These are phyloP conservation scores for Zophobas atratus DNA, from an alignment of 1,140 invertebrate genomes.

Conservation along the genomic window DNA sequence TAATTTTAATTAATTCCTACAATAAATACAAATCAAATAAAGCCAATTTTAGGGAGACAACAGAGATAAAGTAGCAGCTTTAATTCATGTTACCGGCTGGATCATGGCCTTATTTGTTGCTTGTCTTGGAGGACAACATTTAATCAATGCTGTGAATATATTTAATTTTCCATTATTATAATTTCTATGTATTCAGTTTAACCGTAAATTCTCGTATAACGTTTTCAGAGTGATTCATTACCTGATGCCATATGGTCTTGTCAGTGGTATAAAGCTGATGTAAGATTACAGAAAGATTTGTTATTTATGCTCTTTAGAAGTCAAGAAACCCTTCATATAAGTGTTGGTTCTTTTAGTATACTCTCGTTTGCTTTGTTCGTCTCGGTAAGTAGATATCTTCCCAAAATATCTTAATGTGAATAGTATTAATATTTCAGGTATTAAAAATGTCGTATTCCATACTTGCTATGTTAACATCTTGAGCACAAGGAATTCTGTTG, in stretches of 20 bases:
- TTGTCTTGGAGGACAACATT: slow-evolving; percentile 26
- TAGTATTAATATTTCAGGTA: slow-evolving; percentile 3
- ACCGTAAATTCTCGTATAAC: background rate
- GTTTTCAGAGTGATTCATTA: background rate
- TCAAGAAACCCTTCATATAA: slow-evolving; percentile 1
- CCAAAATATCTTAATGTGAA: background rate
- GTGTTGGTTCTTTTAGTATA: slow-evolving; percentile 19
- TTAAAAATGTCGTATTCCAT: slow-evolving; percentile 27
- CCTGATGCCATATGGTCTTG: slow-evolving; percentile 11
- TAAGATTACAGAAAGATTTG: slow-evolving; percentile 8
- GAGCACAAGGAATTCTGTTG: background rate
- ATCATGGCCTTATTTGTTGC: slow-evolving; percentile 24
- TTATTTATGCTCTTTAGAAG: slow-evolving; percentile 12
- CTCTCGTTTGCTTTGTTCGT: slow-evolving; percentile 10
- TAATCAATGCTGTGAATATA: background rate
- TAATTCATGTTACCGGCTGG: slow-evolving; percentile 16
- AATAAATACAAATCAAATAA: background rate
- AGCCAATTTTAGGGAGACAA: slow-evolving; percentile 18
- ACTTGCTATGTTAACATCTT: slow-evolving; percentile 23
- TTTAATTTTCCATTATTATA: background rate
- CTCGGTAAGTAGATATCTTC: slow-evolving; percentile 10
- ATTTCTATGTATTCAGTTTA: background rate
- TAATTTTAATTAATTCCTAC: background rate
- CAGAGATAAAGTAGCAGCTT: background rate
- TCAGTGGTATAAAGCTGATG: slow-evolving; percentile 15